Percentiles rank a stretch among this genome's conserved stretches.
Evolutionary conservation across 2,113 vertebrate genomes (phyloP).

Genomic region (Girardinichthys multiradiatus): DNA sequence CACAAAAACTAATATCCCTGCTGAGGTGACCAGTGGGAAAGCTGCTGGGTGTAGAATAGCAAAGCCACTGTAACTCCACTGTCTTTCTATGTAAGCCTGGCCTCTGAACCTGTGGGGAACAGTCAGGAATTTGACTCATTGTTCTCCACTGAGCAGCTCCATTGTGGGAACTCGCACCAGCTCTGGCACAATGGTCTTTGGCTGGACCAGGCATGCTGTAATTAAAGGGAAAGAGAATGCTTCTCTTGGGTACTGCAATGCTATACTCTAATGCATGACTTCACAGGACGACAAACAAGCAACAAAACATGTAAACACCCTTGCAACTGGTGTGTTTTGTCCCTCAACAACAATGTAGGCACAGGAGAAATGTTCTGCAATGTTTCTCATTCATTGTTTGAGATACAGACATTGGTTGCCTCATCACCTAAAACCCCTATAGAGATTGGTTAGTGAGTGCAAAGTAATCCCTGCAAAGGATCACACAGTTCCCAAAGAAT

Average conservation of each 20-base stretch:
- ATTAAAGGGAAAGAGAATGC: constrained; percentile 75
- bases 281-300: constrained; percentile 75
- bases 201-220: constrained; percentile 64
- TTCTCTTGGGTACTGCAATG: constrained; percentile 60
- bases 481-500: neutral
- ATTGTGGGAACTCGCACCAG: constrained; percentile 77
- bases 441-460: neutral
- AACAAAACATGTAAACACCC: constrained; percentile 65
- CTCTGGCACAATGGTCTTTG: constrained; percentile 71
- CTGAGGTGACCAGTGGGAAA: constrained; percentile 70
- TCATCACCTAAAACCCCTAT: neutral
- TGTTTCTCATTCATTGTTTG: neutral
- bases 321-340: constrained; percentile 32
- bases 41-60: constrained; percentile 71
- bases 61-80: constrained; percentile 74
- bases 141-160: constrained; percentile 74
- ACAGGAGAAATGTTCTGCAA: neutral
- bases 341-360: too few relatives aligned
- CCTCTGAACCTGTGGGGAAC: constrained; percentile 74
- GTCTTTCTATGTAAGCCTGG: constrained; percentile 63
- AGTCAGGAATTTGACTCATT: constrained; percentile 78
- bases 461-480: neutral
- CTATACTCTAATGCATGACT: constrained; percentile 76
- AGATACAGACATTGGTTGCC: neutral
- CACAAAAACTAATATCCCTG: constrained; percentile 60